These are phyloP conservation scores for Agonopterix heracliana DNA, from an alignment of 2,888 invertebrate genomes.

Conservation along the genomic window DNA sequence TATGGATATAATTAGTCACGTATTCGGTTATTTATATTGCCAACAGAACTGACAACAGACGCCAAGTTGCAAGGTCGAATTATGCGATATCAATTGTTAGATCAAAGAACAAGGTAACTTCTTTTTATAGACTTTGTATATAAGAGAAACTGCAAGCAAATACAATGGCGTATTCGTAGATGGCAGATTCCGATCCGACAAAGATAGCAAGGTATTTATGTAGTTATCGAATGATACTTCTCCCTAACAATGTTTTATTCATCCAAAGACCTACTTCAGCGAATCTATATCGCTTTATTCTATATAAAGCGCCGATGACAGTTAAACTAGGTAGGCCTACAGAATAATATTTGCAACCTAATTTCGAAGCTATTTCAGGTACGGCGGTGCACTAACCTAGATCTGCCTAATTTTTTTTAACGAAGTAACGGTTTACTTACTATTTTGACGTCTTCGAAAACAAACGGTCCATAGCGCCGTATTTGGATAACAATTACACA, in stretches of 20 bases:
- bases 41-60: conserved; percentile 10
- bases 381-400: conserved; percentile 17
- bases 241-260: no score
- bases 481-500: conserved; percentile 7
- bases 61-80: conserved; percentile 24
- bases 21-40: conserved; percentile 3
- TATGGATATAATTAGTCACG: neutral
- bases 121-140: conserved; percentile 1
- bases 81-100: conserved; percentile 20
- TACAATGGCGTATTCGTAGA: no score
- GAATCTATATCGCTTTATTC: no score
- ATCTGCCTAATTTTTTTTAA: conserved; percentile 15
- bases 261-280: no score
- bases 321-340: no score
- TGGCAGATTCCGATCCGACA: no score
- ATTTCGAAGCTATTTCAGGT: no score
- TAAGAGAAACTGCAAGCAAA: neutral
- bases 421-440: conserved; percentile 32
- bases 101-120: conserved; percentile 1
- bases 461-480: conserved; percentile 29
- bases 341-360: no score
- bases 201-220: no score
- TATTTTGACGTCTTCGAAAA: conserved; percentile 28
- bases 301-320: no score
- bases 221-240: no score